Percentiles rank a stretch among this genome's conserved stretches.
phyloP scores from a whole-genome alignment of 2,113 vertebrate genomes.

The Probosciger aterrimus region DNA sequence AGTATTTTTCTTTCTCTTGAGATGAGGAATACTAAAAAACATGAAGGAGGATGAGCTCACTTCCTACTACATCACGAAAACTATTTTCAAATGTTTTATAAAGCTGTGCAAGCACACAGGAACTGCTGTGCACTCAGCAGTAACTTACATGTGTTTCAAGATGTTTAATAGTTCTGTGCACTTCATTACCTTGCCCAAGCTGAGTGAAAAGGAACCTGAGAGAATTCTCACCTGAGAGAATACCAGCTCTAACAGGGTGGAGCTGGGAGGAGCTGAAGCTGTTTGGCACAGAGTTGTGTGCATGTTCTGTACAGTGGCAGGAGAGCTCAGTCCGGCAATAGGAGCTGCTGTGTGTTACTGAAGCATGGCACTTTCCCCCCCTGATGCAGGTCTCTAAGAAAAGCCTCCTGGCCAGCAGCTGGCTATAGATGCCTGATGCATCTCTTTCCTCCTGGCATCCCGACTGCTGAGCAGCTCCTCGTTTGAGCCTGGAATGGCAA shows the following conservation, averaged over 20 bases:
- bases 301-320: background rate
- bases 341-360: background rate
- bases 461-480: background rate
- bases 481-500: background rate
- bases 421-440: background rate
- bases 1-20: background rate
- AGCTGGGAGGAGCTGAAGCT: background rate
- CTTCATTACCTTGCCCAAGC: background rate
- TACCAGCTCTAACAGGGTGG: background rate
- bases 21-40: background rate
- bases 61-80: background rate
- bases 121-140: background rate
- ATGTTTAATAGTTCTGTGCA: background rate
- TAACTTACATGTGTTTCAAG: background rate
- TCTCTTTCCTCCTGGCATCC: background rate
- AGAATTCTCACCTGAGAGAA: background rate
- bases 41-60: background rate
- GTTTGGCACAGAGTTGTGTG: rapidly evolving
- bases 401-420: background rate
- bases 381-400: background rate
- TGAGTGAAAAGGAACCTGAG: background rate
- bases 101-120: background rate
- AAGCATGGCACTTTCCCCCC: background rate
- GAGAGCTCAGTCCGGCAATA: background rate
- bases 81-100: background rate